Evolutionary conservation across 2,888 invertebrate species (phyloP), one percentile per base, ranked within the genome.

Genomic region (Buathra laborator): DNA sequence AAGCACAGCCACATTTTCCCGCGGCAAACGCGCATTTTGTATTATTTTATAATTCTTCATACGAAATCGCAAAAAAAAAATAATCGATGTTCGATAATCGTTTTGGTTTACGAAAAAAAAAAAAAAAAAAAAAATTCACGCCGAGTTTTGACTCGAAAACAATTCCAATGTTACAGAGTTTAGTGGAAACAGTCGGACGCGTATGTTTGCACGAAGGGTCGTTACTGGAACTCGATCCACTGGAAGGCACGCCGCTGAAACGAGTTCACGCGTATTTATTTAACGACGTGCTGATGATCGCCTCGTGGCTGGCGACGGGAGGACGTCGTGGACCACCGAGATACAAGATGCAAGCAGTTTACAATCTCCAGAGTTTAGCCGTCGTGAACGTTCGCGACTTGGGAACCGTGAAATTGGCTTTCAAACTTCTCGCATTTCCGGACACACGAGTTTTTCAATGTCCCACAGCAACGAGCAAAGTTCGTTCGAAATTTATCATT

Each of bases 371-470:
- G 92, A 98, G 97, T 93, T 95, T 99, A 89, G 99, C 99, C 29
- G 97, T 99, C 37, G 98, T 99, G 0, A 99, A 99, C 94, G 98
- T 99, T 72, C 95, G 97, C 90, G 98, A 99, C 94, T 95, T 98
- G 85, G 98, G 98, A 71, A 97, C 97, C 86, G 97, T 98, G 0
- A 98, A 98, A 93, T 97, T 98, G 94, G 98, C 98, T 4, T 98
- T 99, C 91, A 99, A 99, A 94, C 96, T 99, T 10, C 95, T 99
- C 87, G 98, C 98, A 75, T 99, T 99, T 92, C 99, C 99, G 29
- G 98, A 98, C 88, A 97, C 98, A 0, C 96, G 98, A 92, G 97
- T 98, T 68, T 98, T 98, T 94, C 98, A 98, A 92, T 98, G 98
- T 90, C 97, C 97, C 86, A 97, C 97, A 88, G 95, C 96, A 91